A percentile compares a stretch with the other conserved stretches of the same genome.
phyloP scores from a whole-genome alignment of 1,140 invertebrate genomes.

The Diorhabda carinulata region DNA sequence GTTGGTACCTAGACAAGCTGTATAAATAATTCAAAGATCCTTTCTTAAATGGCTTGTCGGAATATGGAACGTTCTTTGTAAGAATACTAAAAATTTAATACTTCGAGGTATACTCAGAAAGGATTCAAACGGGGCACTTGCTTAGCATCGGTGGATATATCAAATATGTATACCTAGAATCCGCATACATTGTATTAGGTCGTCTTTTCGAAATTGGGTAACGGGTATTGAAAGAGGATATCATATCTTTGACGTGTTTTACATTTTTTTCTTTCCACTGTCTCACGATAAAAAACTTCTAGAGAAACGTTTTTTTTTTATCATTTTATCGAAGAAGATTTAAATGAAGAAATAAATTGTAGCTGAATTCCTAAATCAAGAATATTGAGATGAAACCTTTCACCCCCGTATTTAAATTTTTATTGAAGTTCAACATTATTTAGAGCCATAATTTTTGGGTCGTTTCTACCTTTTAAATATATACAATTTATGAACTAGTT shows the following conservation, averaged over 20 bases:
- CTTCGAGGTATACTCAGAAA: conserved; percentile 11
- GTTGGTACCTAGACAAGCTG: conserved; percentile 13
- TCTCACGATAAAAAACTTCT: no score
- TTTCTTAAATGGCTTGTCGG: conserved; percentile 12
- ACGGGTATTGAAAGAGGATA: conserved; percentile 2
- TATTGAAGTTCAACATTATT: no score
- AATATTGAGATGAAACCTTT: no score
- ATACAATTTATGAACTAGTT: no score
- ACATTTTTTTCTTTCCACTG: background rate
- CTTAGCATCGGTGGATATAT: conserved; percentile 15
- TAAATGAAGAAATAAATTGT: no score
- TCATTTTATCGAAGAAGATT: no score
- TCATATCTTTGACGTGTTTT: background rate
- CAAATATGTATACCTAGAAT: conserved; percentile 9
- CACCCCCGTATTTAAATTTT: no score
- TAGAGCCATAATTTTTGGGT: no score
- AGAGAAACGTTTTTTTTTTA: no score
- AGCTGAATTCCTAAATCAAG: no score
- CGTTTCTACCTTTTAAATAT: no score
- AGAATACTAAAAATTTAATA: conserved; percentile 15
- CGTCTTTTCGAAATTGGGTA: background rate
- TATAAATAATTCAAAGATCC: conserved; percentile 15
- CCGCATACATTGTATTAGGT: conserved; percentile 11
- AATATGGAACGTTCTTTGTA: conserved; percentile 15
- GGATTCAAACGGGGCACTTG: conserved; percentile 15